Evolutionary conservation across 2,888 invertebrate genomes (phyloP).

Genomic region (Eupithecia vulgata): DNA sequence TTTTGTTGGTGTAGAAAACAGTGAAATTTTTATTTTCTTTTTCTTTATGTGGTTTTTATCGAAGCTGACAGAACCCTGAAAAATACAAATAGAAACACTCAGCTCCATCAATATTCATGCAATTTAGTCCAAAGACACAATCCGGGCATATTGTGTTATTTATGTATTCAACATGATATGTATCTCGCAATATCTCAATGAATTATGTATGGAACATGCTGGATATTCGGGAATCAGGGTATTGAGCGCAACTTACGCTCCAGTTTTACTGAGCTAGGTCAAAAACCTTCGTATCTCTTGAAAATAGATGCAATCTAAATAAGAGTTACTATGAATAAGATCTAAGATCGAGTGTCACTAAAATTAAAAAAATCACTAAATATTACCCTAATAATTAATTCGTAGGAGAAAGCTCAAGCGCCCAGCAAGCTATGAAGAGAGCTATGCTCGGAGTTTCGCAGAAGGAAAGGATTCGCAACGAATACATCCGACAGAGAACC

Average conservation of each 20-base stretch:
- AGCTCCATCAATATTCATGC: slow-evolving; percentile 22
- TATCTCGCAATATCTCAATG: slow-evolving; percentile 22
- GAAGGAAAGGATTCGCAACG: no score
- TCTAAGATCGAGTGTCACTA: no score
- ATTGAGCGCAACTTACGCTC: slow-evolving; percentile 22
- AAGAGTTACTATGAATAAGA: no score
- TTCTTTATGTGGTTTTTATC: background rate
- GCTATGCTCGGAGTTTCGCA: no score
- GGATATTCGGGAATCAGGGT: slow-evolving; percentile 18
- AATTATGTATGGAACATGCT: slow-evolving; percentile 31
- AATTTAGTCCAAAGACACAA: slow-evolving; percentile 26
- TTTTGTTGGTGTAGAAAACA: no score
- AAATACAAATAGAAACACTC: slow-evolving; percentile 11
- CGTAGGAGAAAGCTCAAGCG: no score
- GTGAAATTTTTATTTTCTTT: no score
- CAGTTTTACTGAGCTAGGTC: slow-evolving; percentile 15
- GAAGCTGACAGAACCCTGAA: background rate
- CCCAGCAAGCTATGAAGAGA: no score
- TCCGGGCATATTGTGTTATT: slow-evolving; percentile 21
- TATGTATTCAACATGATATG: slow-evolving; percentile 27
- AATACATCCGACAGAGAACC: no score
- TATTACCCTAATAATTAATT: no score
- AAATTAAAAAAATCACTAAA: no score
- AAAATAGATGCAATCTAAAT: background rate
- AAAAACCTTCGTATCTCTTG: background rate